Conservation (phyloP, 1,140 invertebrate genomes). For the Danaus plexippus region DNA sequence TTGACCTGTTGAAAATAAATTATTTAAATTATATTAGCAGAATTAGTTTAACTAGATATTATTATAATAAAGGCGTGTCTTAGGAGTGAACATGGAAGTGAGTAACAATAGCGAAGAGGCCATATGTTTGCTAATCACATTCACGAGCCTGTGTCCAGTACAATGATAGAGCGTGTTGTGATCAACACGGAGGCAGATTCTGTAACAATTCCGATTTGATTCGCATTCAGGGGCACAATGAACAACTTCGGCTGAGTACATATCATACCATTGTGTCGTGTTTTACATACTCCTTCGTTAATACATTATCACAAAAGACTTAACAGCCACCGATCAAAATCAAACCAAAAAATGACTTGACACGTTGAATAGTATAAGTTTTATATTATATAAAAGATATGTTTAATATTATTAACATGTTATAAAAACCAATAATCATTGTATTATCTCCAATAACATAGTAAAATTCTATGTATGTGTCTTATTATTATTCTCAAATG, state of each 20-base stretch:
- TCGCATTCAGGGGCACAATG: slow-evolving; percentile 39
- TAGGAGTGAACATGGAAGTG: neutral
- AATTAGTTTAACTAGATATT: too few species aligned
- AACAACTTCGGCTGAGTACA: slow-evolving; percentile 39
- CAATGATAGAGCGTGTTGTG: slow-evolving; percentile 20
- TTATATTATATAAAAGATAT: too few species aligned
- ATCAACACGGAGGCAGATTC: slow-evolving; percentile 25
- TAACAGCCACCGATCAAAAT: too few species aligned
- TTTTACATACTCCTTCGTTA: slow-evolving; percentile 41
- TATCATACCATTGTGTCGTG: slow-evolving; percentile 37
- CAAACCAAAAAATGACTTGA: too few species aligned
- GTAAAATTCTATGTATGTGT: too few species aligned
- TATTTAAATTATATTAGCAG: too few species aligned
- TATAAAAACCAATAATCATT: too few species aligned
- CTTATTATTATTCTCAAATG: too few species aligned
- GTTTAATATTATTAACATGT: too few species aligned
- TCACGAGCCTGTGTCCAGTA: slow-evolving; percentile 2
- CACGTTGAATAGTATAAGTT: too few species aligned
- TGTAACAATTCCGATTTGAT: slow-evolving; percentile 46
- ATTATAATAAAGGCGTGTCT: too few species aligned
- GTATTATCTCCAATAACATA: too few species aligned
- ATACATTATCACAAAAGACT: slow-evolving; percentile 27
- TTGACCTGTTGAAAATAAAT: slow-evolving; percentile 41
- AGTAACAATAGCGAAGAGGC: slow-evolving; percentile 8
- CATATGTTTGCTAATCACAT: slow-evolving; percentile 5